phyloP scores from a whole-genome alignment of 2,113 vertebrate species.

The Chamaea fasciata region DNA sequence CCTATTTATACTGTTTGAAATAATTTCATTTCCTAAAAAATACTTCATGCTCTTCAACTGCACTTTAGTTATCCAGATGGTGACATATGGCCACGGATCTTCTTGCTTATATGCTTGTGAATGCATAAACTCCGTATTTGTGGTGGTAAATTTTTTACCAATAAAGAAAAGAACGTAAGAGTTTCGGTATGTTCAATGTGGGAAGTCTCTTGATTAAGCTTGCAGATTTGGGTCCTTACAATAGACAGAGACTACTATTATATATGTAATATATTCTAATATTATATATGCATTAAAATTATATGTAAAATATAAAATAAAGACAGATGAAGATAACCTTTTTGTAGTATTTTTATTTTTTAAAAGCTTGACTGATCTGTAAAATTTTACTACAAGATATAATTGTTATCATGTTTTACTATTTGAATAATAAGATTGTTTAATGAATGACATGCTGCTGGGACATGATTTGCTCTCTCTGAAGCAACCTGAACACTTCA shows the following conservation, averaged over 20 bases:
- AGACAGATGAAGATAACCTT: background rate
- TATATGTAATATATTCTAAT: too few species aligned
- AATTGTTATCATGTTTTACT: background rate
- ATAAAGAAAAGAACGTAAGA: background rate
- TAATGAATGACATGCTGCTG: background rate
- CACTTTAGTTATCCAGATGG: background rate
- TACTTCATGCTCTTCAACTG: background rate
- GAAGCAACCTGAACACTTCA: background rate
- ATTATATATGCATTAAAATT: background rate
- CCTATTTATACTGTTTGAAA: background rate
- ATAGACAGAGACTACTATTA: background rate
- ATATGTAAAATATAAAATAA: background rate
- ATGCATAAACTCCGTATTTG: background rate
- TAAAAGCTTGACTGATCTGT: background rate
- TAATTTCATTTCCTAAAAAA: background rate
- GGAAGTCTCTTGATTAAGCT: background rate
- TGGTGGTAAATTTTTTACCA: background rate
- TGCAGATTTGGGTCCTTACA: background rate
- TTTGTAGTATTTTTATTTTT: background rate
- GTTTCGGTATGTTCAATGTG: background rate
- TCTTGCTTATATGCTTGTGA: background rate
- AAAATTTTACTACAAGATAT: background rate
- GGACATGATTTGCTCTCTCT: background rate
- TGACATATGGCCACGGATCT: background rate
- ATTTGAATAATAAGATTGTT: background rate